Evolutionary conservation across 1,140 invertebrate genomes (phyloP), one percentile per base, ranked within the genome.

Genomic region (Drosophila burlai): DNA sequence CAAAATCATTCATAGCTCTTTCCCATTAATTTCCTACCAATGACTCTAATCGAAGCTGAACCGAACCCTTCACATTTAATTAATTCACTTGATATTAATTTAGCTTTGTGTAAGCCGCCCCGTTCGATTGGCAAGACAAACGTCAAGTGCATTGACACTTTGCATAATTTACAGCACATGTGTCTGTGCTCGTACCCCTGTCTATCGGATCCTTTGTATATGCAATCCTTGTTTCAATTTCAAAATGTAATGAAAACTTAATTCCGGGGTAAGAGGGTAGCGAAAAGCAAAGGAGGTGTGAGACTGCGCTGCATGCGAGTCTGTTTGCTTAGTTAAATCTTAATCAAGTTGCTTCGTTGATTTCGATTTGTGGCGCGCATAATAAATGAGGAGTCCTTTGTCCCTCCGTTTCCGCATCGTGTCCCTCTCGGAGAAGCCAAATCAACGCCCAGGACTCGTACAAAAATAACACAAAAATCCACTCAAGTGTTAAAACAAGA

Each of bases 381-480:
- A 89, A 89, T 90, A 89, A 89, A 90, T 89, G 84, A 81, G 43
- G 46, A 52, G 55, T 73, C 69, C 71, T 61, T 74, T 61, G 71
- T 74, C 46, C 67, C 36, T 71, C 34, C 49, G 29, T 18, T 36
- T 62, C 52, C 46, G 31, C 59, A 40, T 62, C 24, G n/a, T 34
- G 55, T 26, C 40, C 36, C 57, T 31, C 38, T 31, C 9, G 59
- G 36, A 11, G 49, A 40, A 65, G 81, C 65, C 63, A 84, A 87
- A 89, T 90, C 85, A 81, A 77, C 66, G 63, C 79, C 76, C 72
- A 61, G 73, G 58, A 84, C 66, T 67, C 66, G 34, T 47, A 66
- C 57, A 90, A 79, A 81, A 84, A 90, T 90, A 89, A 89, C 85
- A 89, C 86, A 89, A 90, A 91, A 89, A 89, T 89, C 85, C 85